Evolutionary conservation across 2,797 vertebrate species (phyloP).

Genomic region (Pseudopleuronectes americanus): DNA sequence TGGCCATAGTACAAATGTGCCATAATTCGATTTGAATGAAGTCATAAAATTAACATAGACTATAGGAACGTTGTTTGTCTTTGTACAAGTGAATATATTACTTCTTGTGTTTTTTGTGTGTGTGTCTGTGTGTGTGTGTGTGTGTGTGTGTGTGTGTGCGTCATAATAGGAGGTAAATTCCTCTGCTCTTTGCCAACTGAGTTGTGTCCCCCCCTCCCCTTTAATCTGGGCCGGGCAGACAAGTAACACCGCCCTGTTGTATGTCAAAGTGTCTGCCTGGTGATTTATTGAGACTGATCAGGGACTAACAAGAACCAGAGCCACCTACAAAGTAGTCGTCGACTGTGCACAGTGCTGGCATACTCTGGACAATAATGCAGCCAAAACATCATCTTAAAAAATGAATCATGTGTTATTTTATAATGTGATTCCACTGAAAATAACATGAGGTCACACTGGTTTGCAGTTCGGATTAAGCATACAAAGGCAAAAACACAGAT

Average conservation of each 20-base stretch:
- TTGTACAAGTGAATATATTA: not conserved
- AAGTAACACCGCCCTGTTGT: constrained; percentile 28
- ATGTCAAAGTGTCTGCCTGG: constrained; percentile 40
- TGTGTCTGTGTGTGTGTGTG: constrained; percentile 14
- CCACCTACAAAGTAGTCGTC: constrained; percentile 29
- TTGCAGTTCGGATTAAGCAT: constrained; percentile 33
- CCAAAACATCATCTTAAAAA: too few species aligned
- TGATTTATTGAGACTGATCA: constrained; percentile 62
- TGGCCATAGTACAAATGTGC: not conserved
- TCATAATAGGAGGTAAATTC: constrained; percentile 43
- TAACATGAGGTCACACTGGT: constrained; percentile 6
- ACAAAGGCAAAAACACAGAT: not conserved
- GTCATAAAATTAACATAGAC: constrained; percentile 10
- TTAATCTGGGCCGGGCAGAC: constrained; percentile 34
- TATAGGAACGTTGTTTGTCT: constrained; percentile 14
- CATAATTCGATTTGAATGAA: not conserved
- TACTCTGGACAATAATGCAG: not conserved
- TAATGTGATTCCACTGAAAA: constrained; percentile 20
- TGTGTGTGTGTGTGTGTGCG: constrained; percentile 14
- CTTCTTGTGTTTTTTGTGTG: not conserved
- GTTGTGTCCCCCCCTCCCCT: constrained; percentile 51
- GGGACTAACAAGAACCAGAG: constrained; percentile 49
- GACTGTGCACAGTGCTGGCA: not conserved
- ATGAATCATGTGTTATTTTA: not conserved
- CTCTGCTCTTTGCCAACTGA: constrained; percentile 48